A percentile compares a stretch with the other conserved stretches of the same genome.
Conservation (phyloP, 2,888 invertebrate species). For the Epinotia nisella region DNA sequence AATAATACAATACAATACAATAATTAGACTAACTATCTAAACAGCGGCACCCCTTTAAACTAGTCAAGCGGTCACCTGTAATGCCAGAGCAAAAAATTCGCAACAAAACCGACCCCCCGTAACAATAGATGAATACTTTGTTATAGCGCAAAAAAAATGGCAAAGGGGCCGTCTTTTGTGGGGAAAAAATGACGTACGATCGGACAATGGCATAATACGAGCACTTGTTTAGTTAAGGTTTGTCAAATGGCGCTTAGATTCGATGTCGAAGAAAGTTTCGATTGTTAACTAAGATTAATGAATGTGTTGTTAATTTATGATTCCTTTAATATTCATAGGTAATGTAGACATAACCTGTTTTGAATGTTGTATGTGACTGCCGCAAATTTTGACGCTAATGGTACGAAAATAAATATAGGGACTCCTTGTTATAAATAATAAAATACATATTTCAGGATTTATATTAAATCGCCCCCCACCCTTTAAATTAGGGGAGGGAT, state of each 20-base stretch:
- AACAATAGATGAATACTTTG: conserved; percentile 67
- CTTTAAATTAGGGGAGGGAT: no score
- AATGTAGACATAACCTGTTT: no score
- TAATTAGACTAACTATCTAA: conserved; percentile 40
- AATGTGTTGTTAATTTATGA: background rate
- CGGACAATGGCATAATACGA: conserved; percentile 54
- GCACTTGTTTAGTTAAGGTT: conserved; percentile 46
- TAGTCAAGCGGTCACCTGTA: conserved; percentile 63
- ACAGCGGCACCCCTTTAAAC: conserved; percentile 61
- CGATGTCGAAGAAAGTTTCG: conserved; percentile 13
- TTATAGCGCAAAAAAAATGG: conserved; percentile 66
- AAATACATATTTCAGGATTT: no score
- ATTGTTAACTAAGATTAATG: conserved; percentile 24
- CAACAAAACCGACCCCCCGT: conserved; percentile 70
- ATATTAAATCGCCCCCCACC: no score
- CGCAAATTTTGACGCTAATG: no score
- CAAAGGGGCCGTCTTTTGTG: conserved; percentile 65
- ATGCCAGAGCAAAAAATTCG: conserved; percentile 61
- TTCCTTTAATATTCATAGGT: no score
- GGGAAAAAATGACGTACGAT: conserved; percentile 67
- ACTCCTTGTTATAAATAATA: no score
- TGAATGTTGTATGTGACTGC: no score
- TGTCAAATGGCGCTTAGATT: conserved; percentile 46
- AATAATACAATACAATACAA: conserved; percentile 29
- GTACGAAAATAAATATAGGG: no score